A percentile compares a stretch with the other conserved stretches of the same genome.
Conservation (phyloP, 1,140 invertebrate genomes). For the Diorhabda sublineata region DNA sequence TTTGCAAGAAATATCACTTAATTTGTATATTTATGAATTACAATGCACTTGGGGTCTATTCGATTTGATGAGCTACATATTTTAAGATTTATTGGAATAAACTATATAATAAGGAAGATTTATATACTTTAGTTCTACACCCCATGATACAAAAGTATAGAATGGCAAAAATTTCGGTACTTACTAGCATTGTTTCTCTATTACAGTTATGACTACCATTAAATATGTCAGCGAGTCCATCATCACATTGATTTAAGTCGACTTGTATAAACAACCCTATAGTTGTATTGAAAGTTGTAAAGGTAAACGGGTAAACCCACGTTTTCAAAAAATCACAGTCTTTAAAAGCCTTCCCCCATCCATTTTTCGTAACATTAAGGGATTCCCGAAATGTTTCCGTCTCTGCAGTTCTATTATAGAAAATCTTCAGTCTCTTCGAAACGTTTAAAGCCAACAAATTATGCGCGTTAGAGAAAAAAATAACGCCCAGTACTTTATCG, state of each 20-base stretch:
- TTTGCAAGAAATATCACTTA: no score
- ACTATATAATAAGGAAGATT: no score
- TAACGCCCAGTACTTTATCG: constrained; percentile 25
- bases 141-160: no score
- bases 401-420: constrained; percentile 31
- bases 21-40: no score
- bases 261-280: constrained; percentile 42
- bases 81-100: no score
- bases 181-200: constrained; percentile 42
- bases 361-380: constrained; percentile 24
- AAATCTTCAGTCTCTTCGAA: constrained; percentile 27
- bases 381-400: constrained; percentile 32
- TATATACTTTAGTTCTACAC: no score
- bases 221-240: constrained; percentile 41
- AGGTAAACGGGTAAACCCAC: constrained; percentile 37
- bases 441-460: constrained; percentile 31
- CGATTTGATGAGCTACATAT: no score
- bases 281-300: constrained; percentile 22
- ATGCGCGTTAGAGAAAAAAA: constrained; percentile 20
- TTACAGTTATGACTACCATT: constrained; percentile 44
- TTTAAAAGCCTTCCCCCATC: constrained; percentile 37
- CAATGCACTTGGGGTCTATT: no score
- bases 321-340: constrained; percentile 31
- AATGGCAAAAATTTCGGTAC: constrained; percentile 17
- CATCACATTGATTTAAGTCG: constrained; percentile 46